Percentiles rank a stretch among this genome's conserved stretches.
These are phyloP conservation scores for Lydus trimaculatus DNA, from an alignment of 2,888 invertebrate species.

Conservation along the genomic window DNA sequence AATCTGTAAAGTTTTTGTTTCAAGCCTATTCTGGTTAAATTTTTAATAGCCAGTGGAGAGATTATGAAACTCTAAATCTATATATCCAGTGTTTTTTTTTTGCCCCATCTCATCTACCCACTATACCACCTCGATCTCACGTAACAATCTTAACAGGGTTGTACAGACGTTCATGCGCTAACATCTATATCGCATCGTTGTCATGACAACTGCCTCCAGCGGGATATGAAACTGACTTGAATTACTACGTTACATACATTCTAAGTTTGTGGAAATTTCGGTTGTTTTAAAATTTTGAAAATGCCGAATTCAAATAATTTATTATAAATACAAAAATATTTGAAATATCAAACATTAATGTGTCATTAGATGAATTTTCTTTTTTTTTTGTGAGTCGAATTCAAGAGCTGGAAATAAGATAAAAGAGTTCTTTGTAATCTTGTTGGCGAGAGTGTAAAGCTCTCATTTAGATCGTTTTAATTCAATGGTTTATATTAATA, in stretches of 20 bases:
- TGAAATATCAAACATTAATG: neutral
- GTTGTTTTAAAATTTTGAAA: no score
- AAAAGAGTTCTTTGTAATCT: conserved; percentile 1
- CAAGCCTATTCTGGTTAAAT: conserved; percentile 20
- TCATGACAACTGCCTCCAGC: conserved; percentile 37
- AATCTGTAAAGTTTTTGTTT: neutral
- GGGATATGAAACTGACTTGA: conserved; percentile 38
- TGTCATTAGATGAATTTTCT: neutral
- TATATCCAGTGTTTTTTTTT: conserved; percentile 16
- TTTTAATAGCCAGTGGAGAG: conserved; percentile 18
- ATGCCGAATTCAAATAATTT: no score
- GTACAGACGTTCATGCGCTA: conserved; percentile 22
- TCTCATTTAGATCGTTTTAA: conserved; percentile 12
- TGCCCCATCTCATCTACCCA: neutral
- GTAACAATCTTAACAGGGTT: conserved; percentile 19
- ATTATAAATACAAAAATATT: neutral
- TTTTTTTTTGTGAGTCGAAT: neutral
- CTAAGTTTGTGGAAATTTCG: no score
- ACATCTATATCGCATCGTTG: conserved; percentile 25
- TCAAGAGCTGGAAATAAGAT: neutral
- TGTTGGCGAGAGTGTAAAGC: conserved; percentile 8
- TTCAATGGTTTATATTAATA: neutral
- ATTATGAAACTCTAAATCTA: neutral
- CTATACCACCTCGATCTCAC: conserved; percentile 14
- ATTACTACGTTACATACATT: conserved; percentile 12